Base-by-base conservation (phyloP, 2,113 vertebrate species). In the Colinus virginianus region DNA sequence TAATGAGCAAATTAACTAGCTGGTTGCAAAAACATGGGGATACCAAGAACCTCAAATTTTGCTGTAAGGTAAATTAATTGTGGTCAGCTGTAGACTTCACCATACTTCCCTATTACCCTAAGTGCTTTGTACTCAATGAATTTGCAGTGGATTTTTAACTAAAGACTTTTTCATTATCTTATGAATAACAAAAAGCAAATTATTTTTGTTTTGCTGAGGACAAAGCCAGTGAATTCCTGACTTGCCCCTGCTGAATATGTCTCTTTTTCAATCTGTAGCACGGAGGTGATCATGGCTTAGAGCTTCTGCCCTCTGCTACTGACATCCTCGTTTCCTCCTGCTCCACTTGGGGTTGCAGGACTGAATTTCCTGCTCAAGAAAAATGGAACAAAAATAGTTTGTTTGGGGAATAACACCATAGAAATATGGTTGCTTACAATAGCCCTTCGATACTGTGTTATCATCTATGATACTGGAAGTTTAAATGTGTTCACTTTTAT, bases 91-190 rank as follows among this genome's bases (percentile, higher is more conserved):
- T 46, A 28, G 84, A 12, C 43, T 81, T 84, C 49, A 28, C 78
- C 30, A 6, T 72, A 17, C 26, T 82, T 3, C n/a, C 23, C 63
- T 51, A 64, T 78, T 83, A 83, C 6, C 7, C 1, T 34, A 61
- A 63, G 9, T 36, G 19, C 23, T 34, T 91, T 66, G 30, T 30
- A 11, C 45, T 43, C 42, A 21, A 4, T 38, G 53, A 69, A 48
- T 70, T 80, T 89, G 71, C 16, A 36, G 55, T 80, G 32, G 42
- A 49, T 78, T 94, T 96, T 75, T 75, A 93, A 78, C 48, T 46
- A 3, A 51, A 68, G 25, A 38, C 28, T 22, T 9, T 6, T 9
- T 78, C 20, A 8, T 42, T 22, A 53, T 81, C 71, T 84, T 56
- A 53, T n/a, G 53, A 78, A 68, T 56, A 71, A 36, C 25, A 43